These are phyloP conservation scores for Mimachlamys varia DNA, from an alignment of 2,888 invertebrate genomes.

Conservation along the genomic window DNA sequence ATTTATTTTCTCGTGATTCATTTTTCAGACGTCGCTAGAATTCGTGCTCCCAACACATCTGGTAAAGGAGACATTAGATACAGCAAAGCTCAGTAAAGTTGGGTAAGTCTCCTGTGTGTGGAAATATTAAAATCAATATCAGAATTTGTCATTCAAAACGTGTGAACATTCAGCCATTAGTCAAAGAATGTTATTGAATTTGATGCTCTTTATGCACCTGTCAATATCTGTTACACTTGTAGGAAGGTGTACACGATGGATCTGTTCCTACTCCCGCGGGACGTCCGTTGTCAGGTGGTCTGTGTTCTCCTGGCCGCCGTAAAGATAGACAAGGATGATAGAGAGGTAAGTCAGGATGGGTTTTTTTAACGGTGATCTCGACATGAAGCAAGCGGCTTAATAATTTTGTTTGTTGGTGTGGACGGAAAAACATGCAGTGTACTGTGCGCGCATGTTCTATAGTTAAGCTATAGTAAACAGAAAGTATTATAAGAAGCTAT, in stretches of 20 bases:
- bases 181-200: too few species aligned
- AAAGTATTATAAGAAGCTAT: too few species aligned
- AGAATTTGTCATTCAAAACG: too few species aligned
- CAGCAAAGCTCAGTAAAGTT: conserved; percentile 71
- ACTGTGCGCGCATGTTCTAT: too few species aligned
- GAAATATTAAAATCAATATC: too few species aligned
- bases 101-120: conserved; percentile 66
- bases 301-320: conserved; percentile 76
- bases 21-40: conserved; percentile 76
- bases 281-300: conserved; percentile 72
- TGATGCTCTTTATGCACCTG: too few species aligned
- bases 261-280: conserved; percentile 75
- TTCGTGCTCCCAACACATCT: conserved; percentile 77
- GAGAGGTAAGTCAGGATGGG: conserved; percentile 71
- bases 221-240: conserved; percentile 40
- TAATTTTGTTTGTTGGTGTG: too few species aligned
- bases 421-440: too few species aligned
- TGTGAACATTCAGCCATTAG: too few species aligned
- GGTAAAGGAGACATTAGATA: conserved; percentile 74
- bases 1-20: conserved; percentile 38
- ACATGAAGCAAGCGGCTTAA: too few species aligned
- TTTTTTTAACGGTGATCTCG: too few species aligned
- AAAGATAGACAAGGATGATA: conserved; percentile 77
- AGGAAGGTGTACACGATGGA: conserved; percentile 76
- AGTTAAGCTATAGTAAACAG: too few species aligned